phyloP scores from a whole-genome alignment of 1,140 invertebrate genomes.

The Uloborus diversus region DNA sequence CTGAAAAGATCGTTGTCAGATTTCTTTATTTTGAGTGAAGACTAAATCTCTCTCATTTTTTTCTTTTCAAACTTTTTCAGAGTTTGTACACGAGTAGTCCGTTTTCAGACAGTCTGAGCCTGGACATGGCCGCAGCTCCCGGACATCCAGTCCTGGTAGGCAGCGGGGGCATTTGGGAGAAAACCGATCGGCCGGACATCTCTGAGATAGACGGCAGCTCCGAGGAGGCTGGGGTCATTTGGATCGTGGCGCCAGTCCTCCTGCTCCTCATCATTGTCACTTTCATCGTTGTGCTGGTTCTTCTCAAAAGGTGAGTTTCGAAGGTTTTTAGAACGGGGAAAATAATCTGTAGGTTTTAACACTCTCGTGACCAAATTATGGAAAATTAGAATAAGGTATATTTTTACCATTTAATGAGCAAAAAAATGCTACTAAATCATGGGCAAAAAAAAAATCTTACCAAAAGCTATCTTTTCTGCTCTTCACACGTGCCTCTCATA shows the following conservation, averaged over 20 bases:
- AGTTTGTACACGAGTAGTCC: constrained; percentile 95
- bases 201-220: constrained; percentile 43
- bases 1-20: not conserved
- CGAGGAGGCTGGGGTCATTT: constrained; percentile 47
- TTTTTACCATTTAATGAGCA: no score
- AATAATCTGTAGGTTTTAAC: no score
- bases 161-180: constrained; percentile 22
- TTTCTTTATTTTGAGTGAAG: not conserved
- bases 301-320: constrained; percentile 33
- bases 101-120: constrained; percentile 86
- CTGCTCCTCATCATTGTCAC: constrained; percentile 68
- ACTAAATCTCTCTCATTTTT: no score
- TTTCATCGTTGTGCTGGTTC: constrained; percentile 42
- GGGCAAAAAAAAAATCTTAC: no score
- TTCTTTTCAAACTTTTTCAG: constrained; percentile 62
- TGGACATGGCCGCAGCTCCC: constrained; percentile 69
- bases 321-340: no score
- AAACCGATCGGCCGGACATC: constrained; percentile 56
- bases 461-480: no score
- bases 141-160: constrained; percentile 39
- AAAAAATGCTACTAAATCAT: no score
- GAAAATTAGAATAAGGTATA: no score
- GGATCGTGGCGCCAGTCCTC: constrained; percentile 76
- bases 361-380: no score
- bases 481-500: no score